Base-by-base conservation (phyloP, 2,113 vertebrate genomes). In the Limnothrissa miodon region DNA sequence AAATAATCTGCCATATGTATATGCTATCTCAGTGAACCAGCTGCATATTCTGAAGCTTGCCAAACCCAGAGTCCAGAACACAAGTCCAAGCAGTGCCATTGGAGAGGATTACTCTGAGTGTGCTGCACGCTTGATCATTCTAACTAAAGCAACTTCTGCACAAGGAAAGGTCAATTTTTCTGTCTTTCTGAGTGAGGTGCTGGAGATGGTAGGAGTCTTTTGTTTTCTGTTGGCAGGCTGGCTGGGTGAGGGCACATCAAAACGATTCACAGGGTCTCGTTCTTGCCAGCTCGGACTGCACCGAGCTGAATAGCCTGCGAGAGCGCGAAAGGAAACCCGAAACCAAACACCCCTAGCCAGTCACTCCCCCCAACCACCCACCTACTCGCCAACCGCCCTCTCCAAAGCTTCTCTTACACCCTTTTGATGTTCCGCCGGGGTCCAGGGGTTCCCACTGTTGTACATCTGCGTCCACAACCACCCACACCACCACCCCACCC, bases 391-490 rank as follows among this genome's bases (percentile, higher is more conserved):
- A 2, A 62, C 59, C 9, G 6, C 59, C 59, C 23, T 62, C 59
- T 25, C 59, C 59, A 66, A 13, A 66, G 21, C 51, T 23, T 56
- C 59, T 66, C 29, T 39, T 80, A 42, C 39, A 48, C 62, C 83
- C 25, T 45, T 85, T 78, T 82, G 13, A 86, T 56, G 48, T 84
- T 51, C 66, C 9, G 78, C 85, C 74, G 59, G 82, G 78, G 48
- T 86, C 82, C 83, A 82, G 59, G 78, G 82, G 46, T 85, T 81
- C 78, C 80, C 80, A 79, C 74, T 80, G 46, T 83, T 80, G 79
- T 80, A 74, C 70, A 80, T 86, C 79, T 51, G 80, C 82, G 84
- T 87, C 79, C 79, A 39, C 74, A 81, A 51, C 80, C 39, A 25
- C 56, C 56, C 56, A 4, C 56, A 5, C n/a, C 17, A 7, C 56